Evolutionary conservation across 2,888 invertebrate species (phyloP), one percentile per base, ranked within the genome.

Genomic region (Caenorhabditis plicata): DNA sequence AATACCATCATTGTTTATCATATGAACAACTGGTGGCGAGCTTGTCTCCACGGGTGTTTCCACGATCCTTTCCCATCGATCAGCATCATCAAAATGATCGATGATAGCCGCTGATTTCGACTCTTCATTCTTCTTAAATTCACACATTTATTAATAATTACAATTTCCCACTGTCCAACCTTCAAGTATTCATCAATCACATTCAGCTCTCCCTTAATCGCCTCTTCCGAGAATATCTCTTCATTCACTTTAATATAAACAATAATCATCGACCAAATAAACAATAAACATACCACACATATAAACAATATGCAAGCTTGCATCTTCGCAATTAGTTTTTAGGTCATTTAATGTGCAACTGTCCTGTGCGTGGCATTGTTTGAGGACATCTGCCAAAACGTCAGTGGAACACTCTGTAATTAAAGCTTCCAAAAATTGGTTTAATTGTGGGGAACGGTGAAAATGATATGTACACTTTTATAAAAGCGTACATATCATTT

Each of bases 291-390:
- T 29, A 58, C 58, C 53, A 43, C 58, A 60, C 22, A 58, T 38
- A 39, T 53, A 60, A 19, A 54, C 54, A 23, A 60, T 42, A n/a
- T 63, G 63, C 4, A 63, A 35, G 32, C 55, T 53, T 17, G 44
- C 51, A n/a, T 56, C 40, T 9, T 47, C 15, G 27, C 63, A 73
- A 25, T 41, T 22, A 11, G 50, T 43, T 19, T 60, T 47, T 13
- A 60, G 26, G 13, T 46, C 26, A 7, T 54, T 66, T 31, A 82
- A 38, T 0, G 77, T 72, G 68, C 84, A 84, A 3, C 72, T 71
- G 26, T 79, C 78, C 25, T 78, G 77, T 3, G 82, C 82, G 57
- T 83, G 83, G 58, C 84, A 84, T n/a, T 61, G 56, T 31, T 67
- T 64, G 45, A 82, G 74, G 9, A 80, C 57, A 43, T 65, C 53